Base-by-base conservation (phyloP, 1,140 invertebrate species). In the Trichoplusia ni region DNA sequence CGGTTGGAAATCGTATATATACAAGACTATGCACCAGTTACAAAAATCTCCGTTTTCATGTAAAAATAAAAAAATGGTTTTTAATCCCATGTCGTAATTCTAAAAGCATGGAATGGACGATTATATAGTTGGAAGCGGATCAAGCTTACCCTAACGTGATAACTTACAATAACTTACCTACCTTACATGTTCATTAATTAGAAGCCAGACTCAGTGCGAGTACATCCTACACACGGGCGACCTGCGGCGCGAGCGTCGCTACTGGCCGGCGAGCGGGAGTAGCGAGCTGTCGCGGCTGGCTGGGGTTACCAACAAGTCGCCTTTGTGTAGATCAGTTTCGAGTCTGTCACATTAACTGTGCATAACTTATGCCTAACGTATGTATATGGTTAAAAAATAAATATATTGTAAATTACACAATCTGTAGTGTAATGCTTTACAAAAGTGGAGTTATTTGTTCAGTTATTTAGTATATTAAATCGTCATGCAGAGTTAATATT, bases 91-190 rank as follows among this genome's bases (percentile, higher is more conserved):
- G 51, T 60, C 60, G 61, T 75, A 68, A 70, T 44, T 75, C 49
- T 64, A 75, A 71, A 73, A 75, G 72, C 71, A 71, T 76, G 80
- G 84, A 81, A 81, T 77, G 81, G 76, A 80, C 79, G 70, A 71
- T 71, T 64, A 69, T 25, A 69, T 46, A 64, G 46, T 71, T 53
- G 67, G 71, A 67, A 73, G 73, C 76, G 64, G 44, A 51, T 49
- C 67, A 72, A 66, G 73, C 82, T 79, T 82, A 82, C 54, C 73
- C 79, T 82, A 77, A 64, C 58, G 70, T 77, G 66, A 73, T 75
- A 64, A 79, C 81, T 82, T 82, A 86, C 63, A 75, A 71, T 81
- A 83, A 82, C 82, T 78, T 81, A 84, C 79, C 72, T 85, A 81
- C 64, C 79, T 83, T 77, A 81, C 51, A 67, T 71, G 69, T 62